phyloP scores from a whole-genome alignment of 2,113 vertebrate species.

The Larimichthys crocea region DNA sequence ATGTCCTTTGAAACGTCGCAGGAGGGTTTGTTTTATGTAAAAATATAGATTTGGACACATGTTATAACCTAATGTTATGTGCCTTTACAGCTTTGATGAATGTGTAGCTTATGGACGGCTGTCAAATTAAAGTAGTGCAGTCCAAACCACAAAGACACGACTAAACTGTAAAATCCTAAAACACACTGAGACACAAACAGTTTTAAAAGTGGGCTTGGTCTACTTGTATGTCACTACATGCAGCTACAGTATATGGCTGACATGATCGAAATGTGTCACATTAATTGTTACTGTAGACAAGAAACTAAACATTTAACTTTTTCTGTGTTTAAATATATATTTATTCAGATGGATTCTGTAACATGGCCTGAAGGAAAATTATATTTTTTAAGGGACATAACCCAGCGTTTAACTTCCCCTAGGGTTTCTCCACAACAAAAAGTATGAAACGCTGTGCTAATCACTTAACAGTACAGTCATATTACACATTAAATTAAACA shows the following conservation, averaged over 20 bases:
- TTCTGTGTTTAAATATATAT: background rate
- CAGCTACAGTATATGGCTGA: background rate
- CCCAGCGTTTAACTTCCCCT: background rate
- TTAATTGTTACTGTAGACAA: background rate
- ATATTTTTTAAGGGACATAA: background rate
- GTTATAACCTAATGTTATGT: background rate
- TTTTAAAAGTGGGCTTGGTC: conserved; percentile 3
- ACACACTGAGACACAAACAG: background rate
- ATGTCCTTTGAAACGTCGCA: conserved; percentile 28
- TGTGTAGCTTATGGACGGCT: background rate
- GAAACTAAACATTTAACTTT: background rate
- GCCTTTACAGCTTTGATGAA: background rate
- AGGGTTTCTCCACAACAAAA: too few relatives aligned
- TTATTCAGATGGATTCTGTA: background rate
- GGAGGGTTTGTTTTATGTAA: conserved; percentile 27
- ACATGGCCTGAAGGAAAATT: background rate
- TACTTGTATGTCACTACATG: background rate
- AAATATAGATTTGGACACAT: background rate
- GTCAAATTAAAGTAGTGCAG: background rate
- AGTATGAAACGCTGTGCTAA: too few relatives aligned
- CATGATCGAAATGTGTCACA: background rate
- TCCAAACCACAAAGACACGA: background rate
- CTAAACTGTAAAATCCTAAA: background rate
- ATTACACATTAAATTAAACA: too few relatives aligned
- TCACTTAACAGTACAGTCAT: too few relatives aligned